Evolutionary conservation across 2,113 vertebrate species (phyloP).

Genomic region (Erinaceus europaeus): DNA sequence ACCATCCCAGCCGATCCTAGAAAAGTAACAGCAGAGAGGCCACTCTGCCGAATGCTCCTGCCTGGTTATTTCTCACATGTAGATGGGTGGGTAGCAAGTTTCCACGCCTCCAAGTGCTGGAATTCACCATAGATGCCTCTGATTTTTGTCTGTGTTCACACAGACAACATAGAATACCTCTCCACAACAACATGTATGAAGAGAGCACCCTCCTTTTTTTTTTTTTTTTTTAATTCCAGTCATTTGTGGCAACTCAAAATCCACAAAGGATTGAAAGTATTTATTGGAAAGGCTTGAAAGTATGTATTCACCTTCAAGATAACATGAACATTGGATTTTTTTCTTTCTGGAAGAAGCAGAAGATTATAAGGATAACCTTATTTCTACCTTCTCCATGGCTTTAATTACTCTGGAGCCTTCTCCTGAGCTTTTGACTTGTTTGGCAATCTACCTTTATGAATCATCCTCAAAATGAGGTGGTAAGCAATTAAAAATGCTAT

Average conservation of each 20-base stretch:
- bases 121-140: neutral
- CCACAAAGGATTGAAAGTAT: neutral
- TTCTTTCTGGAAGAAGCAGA: slow-evolving; percentile 55
- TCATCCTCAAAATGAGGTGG: slow-evolving; percentile 11
- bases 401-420: slow-evolving; percentile 18
- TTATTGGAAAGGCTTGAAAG: slow-evolving; percentile 19
- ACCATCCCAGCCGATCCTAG: neutral
- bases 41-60: neutral
- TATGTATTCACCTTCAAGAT: neutral
- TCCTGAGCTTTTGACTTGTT: neutral
- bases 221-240: too few species aligned
- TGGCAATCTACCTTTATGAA: slow-evolving; percentile 10
- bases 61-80: neutral
- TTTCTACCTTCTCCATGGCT: slow-evolving; percentile 1
- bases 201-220: neutral
- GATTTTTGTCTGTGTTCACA: neutral
- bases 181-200: too few species aligned
- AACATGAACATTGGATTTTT: slow-evolving; percentile 32
- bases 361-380: slow-evolving; percentile 6
- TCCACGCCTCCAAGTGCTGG: neutral
- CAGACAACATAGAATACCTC: neutral
- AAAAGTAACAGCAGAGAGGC: neutral
- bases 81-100: neutral
- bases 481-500: neutral
- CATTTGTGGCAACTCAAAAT: neutral